These are phyloP conservation scores for Coluber constrictor DNA, from an alignment of 2,797 vertebrate species.

Conservation along the genomic window DNA sequence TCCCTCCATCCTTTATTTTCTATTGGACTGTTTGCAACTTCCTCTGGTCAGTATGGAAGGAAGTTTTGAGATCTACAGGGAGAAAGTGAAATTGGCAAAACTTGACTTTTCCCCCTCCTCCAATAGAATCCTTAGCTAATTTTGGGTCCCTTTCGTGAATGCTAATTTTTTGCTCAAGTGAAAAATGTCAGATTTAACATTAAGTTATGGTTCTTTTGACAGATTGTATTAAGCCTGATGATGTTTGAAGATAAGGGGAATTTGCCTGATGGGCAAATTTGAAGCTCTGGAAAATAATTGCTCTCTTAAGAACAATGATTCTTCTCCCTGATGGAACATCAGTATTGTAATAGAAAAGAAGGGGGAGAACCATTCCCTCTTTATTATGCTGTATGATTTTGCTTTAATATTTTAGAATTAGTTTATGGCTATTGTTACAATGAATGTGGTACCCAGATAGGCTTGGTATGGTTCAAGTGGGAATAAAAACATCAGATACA, in stretches of 20 bases:
- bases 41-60: background rate
- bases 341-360: background rate
- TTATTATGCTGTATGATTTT: conserved; percentile 24
- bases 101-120: no score
- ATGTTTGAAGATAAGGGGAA: conserved; percentile 1
- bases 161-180: background rate
- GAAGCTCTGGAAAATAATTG: conserved; percentile 33
- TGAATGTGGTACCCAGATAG: conserved; percentile 29
- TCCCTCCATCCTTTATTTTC: no score
- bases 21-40: background rate
- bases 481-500: conserved; percentile 40
- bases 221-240: conserved; percentile 1
- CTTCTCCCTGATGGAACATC: conserved; percentile 16
- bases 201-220: conserved; percentile 21
- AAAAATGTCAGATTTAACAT: conserved; percentile 8
- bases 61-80: background rate
- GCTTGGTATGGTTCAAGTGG: conserved; percentile 43
- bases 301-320: conserved; percentile 3
- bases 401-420: conserved; percentile 46
- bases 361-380: background rate
- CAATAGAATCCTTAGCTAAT: background rate
- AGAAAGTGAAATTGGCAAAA: background rate
- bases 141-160: background rate
- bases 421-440: conserved; percentile 26
- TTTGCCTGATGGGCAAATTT: background rate